Percentiles rank a stretch among this genome's conserved stretches.
These are phyloP conservation scores for Phoeniculus purpureus DNA, from an alignment of 2,797 vertebrate genomes.

Conservation along the genomic window DNA sequence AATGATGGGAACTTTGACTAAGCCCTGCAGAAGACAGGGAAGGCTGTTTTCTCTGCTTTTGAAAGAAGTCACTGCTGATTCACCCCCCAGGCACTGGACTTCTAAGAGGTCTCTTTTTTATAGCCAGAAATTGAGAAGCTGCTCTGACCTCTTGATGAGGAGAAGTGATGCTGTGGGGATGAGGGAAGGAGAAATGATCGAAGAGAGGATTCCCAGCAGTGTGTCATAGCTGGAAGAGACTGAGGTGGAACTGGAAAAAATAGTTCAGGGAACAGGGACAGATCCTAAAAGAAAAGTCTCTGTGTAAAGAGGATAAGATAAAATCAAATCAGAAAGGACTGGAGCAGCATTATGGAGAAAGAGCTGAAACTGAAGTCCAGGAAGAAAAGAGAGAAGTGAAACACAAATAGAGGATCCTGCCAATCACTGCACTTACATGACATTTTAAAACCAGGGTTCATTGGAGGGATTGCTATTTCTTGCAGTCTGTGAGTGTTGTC, in stretches of 20 bases:
- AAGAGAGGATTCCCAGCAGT: constrained; percentile 54
- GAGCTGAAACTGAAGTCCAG: not conserved
- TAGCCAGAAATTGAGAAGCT: not conserved
- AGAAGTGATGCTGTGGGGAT: not conserved
- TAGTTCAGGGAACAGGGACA: not conserved
- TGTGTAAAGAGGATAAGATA: constrained; percentile 58
- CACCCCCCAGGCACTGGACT: not conserved
- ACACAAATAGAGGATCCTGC: not conserved
- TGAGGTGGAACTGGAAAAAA: constrained; percentile 27
- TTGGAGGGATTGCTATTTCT: not conserved
- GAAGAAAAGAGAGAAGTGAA: not conserved
- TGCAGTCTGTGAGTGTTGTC: not conserved
- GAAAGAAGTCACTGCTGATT: not conserved
- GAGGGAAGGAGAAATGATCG: not conserved
- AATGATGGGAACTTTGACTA: not conserved
- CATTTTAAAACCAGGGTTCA: not conserved
- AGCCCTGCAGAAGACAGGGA: not conserved
- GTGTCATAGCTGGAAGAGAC: constrained; percentile 26
- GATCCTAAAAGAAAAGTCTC: constrained; percentile 13
- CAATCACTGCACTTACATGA: not conserved
- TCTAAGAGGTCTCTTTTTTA: not conserved
- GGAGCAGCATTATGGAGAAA: not conserved
- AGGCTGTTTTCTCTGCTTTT: not conserved
- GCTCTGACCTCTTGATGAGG: constrained; percentile 11
- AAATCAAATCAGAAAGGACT: constrained; percentile 55